A percentile compares a stretch with the other conserved stretches of the same genome.
These are phyloP conservation scores for Cheilosia pagana DNA, from an alignment of 2,888 invertebrate species.

Conservation along the genomic window DNA sequence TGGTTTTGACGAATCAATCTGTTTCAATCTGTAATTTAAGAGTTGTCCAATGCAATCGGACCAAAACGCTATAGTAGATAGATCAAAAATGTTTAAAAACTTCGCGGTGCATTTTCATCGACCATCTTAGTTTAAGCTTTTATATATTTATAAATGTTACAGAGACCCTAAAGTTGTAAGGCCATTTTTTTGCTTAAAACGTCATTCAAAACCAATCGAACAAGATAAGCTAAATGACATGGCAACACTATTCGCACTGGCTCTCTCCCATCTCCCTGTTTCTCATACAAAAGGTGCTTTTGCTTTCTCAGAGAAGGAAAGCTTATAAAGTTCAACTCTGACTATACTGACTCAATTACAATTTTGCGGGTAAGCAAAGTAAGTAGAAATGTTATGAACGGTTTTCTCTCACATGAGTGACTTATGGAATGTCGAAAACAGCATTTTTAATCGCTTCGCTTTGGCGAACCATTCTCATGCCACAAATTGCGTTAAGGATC, in stretches of 20 bases:
- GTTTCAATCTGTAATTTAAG: too few relatives aligned
- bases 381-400: not conserved
- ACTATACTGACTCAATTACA: not conserved
- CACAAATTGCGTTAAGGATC: conserved; percentile 35
- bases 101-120: too few relatives aligned
- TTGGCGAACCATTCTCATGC: not conserved
- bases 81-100: too few relatives aligned
- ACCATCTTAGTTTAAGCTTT: too few relatives aligned
- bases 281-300: not conserved
- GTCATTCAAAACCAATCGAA: not conserved
- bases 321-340: not conserved
- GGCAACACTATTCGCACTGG: not conserved
- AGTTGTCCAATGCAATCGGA: too few relatives aligned
- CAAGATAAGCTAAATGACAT: not conserved
- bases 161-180: too few relatives aligned
- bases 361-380: not conserved
- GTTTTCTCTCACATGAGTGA: conserved; percentile 1
- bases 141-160: too few relatives aligned
- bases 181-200: too few relatives aligned
- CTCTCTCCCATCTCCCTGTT: not conserved
- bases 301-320: not conserved
- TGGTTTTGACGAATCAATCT: too few relatives aligned
- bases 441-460: conserved; percentile 14
- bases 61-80: too few relatives aligned
- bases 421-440: conserved; percentile 4